Evolutionary conservation across 2,797 vertebrate species (phyloP), one percentile per base, ranked within the genome.

Genomic region (Centroberyx gerrardi): DNA sequence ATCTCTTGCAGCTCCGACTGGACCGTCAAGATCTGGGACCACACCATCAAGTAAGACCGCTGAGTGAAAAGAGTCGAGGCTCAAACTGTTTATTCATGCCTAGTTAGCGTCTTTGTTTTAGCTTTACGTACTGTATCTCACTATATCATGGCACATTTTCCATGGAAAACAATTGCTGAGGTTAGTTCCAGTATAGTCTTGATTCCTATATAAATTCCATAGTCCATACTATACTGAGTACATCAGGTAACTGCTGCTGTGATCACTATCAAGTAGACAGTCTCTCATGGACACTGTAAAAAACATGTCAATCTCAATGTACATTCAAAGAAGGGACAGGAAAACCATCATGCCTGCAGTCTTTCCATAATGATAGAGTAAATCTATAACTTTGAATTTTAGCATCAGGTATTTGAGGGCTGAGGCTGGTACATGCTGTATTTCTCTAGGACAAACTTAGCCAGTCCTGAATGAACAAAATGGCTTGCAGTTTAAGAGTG

Each of bases 1-100:
- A 96, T 98, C 85, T 98, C 97, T 56, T 99, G 98, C 93, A 98
- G 98, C 88, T 97, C 96, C 0, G 98, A 99, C 90, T 99, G 97
- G 97, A 98, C 96, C 0, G 93, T 99, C 76, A 99, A 98, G 93
- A 97, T 99, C 88, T 99, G 98, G 98, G 97, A 99, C 80, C 97
- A 98, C 73, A 97, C 94, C 18, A 86, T 98, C 88, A 97, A 93
- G 98, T 99, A 96, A 71, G 96, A 90, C 8, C 33, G n/a, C 36
- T 40, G 27, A 15, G 22, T 22, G 22, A 22, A 54, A 46, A 70
- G 27, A 54, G 38, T 12, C 8, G n/a, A 15, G 51, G 51, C 18
- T 18, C 18, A 2, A 13, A 18, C 15, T 42, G 6, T 17, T n/a
- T 5, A 40, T 7, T 5, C 46, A n/a, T 17, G 8, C n/a, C 5